phyloP scores from a whole-genome alignment of 2,888 invertebrate genomes.

The Chymomyza amoena region DNA sequence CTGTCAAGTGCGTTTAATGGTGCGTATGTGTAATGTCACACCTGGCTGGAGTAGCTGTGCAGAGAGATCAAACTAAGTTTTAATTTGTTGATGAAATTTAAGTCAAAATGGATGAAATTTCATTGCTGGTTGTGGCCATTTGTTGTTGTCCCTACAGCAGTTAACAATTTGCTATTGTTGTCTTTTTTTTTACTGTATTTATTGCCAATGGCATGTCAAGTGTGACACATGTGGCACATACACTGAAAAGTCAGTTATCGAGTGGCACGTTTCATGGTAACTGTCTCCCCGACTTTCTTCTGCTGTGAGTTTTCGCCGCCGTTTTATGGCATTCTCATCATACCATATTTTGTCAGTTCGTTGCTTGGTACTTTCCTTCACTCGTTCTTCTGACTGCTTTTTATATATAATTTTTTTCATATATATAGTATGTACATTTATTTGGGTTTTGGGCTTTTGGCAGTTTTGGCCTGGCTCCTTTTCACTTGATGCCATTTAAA shows the following conservation, averaged over 20 bases:
- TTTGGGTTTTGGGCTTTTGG: background rate
- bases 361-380: background rate
- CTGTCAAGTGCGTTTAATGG: background rate
- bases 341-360: background rate
- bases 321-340: constrained; percentile 1
- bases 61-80: background rate
- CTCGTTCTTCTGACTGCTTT: background rate
- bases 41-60: background rate
- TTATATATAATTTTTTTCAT: background rate
- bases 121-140: background rate
- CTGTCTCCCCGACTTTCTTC: background rate
- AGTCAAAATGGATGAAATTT: background rate
- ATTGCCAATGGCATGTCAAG: background rate
- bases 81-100: background rate
- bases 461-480: background rate
- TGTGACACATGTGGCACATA: background rate
- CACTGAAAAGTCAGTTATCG: background rate
- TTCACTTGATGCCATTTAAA: constrained; percentile 28
- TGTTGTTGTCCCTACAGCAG: background rate
- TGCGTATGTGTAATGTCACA: background rate
- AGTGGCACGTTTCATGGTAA: background rate
- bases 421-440: background rate
- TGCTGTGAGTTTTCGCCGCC: constrained; percentile 9
- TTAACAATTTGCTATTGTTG: background rate
- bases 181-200: background rate